Evolutionary conservation across 2,797 vertebrate species (phyloP).

Genomic region (Darevskia nairensis): DNA sequence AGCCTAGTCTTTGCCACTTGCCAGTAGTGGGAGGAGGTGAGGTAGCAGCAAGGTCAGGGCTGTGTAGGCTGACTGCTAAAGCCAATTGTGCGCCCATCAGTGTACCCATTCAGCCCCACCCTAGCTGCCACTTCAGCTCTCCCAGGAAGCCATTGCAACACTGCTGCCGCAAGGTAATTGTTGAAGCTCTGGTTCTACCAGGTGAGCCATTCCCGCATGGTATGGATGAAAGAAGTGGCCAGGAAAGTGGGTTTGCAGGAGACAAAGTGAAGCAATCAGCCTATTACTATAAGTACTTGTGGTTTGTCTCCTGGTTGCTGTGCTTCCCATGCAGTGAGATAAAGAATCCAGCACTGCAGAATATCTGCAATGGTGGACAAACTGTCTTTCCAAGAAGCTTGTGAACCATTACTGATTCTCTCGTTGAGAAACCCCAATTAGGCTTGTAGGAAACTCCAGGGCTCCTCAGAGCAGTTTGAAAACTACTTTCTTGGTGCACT

Average conservation of each 20-base stretch:
- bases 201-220: too few species aligned
- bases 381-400: neutral
- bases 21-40: too few species aligned
- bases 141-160: too few species aligned
- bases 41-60: too few species aligned
- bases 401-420: neutral
- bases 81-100: too few species aligned
- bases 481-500: neutral
- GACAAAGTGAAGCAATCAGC: accelerated
- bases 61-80: too few species aligned
- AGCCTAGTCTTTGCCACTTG: too few species aligned
- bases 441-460: neutral
- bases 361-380: neutral
- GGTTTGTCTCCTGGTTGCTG: neutral
- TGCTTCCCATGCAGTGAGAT: conserved; percentile 9
- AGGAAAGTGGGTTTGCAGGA: neutral
- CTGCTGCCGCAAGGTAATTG: too few species aligned
- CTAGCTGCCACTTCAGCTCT: too few species aligned
- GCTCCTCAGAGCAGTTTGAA: neutral
- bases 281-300: conserved; percentile 3
- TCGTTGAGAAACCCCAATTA: neutral
- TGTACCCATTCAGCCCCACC: too few species aligned
- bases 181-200: too few species aligned
- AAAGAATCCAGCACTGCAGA: neutral
- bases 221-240: neutral